Base-by-base conservation (phyloP, 1,140 invertebrate genomes). In the Cylas formicarius region DNA sequence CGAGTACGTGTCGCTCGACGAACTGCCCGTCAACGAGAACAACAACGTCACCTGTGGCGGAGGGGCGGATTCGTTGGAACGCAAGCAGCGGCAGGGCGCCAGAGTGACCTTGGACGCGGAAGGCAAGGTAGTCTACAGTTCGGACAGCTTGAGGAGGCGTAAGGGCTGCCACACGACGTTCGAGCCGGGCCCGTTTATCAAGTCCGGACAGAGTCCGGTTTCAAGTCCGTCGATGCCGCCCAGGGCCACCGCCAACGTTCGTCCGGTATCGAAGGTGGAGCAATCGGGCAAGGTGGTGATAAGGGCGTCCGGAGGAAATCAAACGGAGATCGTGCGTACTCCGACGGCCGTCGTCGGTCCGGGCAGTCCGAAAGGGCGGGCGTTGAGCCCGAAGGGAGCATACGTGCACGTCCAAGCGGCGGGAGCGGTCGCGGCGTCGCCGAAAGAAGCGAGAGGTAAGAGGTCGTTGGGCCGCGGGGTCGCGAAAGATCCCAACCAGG, bases 101-200 rank as follows among this genome's bases (percentile, higher is more conserved):
- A 75, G 86, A 57, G 88, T 91, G 1, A 88, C 82, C 9, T 65
- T 92, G 20, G 86, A 91, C 65, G 82, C 89, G 1, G 84, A 90
- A 56, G 90, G 89, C 10, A 86, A 87, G 72, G 86, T 92, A 29
- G 82, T 93, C 27, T 93, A 86, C 63, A 84, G 84, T 41, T 92
- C 88, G 1, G 89, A 92, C 55, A 91, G 87, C 61, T 67, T 92
- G 39, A 81, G 80, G 61, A 72, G 86, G 57, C 74, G 82, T 59
- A 86, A 89, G 71, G 80, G 82, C 34, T 76, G 83, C 8, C 83
- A 88, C 53, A 86, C 84, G 5, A 89, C 85, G 14, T 89, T 89
- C 58, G 84, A 84, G 71, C 85, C 84, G 48, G 86, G 85, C 63
- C 80, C 81, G 26, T 81, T 78, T 57, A 81, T 84, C 22, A 77